phyloP scores from a whole-genome alignment of 2,797 vertebrate genomes.

The Centropyge bicolor region DNA sequence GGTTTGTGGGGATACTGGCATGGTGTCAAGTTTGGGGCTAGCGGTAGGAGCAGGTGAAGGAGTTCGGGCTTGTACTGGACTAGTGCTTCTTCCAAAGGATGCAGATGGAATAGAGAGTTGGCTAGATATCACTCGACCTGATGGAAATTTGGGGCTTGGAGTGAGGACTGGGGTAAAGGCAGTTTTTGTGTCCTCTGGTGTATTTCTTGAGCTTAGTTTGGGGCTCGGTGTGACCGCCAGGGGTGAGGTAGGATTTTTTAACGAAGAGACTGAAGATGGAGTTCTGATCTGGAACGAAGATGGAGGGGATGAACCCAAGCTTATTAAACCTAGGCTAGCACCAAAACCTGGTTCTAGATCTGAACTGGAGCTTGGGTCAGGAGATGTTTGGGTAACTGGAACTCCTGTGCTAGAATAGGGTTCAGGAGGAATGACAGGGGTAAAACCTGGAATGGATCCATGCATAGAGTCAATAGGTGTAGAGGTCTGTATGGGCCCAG shows the following conservation, averaged over 20 bases:
- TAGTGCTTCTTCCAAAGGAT: constrained; percentile 25
- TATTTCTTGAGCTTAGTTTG: constrained; percentile 44
- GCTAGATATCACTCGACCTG: not conserved
- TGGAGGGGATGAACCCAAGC: constrained; percentile 62
- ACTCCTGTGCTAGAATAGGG: constrained; percentile 18
- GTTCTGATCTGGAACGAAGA: constrained; percentile 41
- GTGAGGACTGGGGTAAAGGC: constrained; percentile 7
- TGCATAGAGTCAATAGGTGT: constrained; percentile 64
- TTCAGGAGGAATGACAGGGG: constrained; percentile 3
- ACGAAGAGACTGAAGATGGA: constrained; percentile 45
- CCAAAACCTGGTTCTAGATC: constrained; percentile 48
- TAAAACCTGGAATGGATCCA: constrained; percentile 34
- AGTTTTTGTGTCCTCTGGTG: constrained; percentile 2
- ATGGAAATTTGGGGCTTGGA: constrained; percentile 44
- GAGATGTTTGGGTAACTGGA: constrained; percentile 43
- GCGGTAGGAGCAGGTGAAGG: not conserved
- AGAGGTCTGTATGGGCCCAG: constrained; percentile 74
- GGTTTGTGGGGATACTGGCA: constrained; percentile 4
- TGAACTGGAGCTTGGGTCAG: constrained; percentile 49
- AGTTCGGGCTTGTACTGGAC: constrained; percentile 18
- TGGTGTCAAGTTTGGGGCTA: constrained; percentile 11
- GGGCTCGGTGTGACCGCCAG: constrained; percentile 28
- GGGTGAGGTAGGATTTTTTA: constrained; percentile 63
- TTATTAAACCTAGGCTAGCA: constrained; percentile 52
- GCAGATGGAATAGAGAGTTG: constrained; percentile 23